A percentile compares a stretch with the other conserved stretches of the same genome.
phyloP scores from a whole-genome alignment of 1,140 invertebrate species.

The Zaprionus ghesquierei region DNA sequence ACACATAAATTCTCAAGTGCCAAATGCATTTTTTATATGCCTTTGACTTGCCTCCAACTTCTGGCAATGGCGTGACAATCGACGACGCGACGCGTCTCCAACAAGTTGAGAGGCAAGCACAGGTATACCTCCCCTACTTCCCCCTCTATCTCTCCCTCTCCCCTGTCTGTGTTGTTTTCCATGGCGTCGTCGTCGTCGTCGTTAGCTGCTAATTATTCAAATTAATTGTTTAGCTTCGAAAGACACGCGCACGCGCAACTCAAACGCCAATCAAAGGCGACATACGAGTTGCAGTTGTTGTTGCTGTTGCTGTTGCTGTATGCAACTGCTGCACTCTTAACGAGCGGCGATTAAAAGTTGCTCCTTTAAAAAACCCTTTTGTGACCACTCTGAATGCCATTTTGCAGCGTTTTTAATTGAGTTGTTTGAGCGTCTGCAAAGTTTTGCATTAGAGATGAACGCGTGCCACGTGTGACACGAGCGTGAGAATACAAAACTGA shows the following conservation, averaged over 20 bases:
- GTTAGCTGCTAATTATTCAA: slow-evolving; percentile 81
- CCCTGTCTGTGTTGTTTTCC: not conserved
- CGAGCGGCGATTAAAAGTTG: slow-evolving; percentile 41
- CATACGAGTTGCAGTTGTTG: slow-evolving; percentile 12
- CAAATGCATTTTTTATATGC: slow-evolving; percentile 76
- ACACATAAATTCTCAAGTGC: slow-evolving; percentile 73
- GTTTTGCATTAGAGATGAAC: slow-evolving; percentile 13
- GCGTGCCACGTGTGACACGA: not conserved
- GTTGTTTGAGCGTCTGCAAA: slow-evolving; percentile 35
- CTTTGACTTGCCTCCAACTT: slow-evolving; percentile 68
- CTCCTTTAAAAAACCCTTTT: slow-evolving; percentile 27
- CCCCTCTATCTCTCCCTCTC: not conserved
- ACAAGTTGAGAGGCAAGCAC: slow-evolving; percentile 55
- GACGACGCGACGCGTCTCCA: slow-evolving; percentile 36
- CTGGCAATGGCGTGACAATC: slow-evolving; percentile 75
- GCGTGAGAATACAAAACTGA: not conserved
- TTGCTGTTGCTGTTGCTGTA: not conserved
- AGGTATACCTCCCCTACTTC: not conserved
- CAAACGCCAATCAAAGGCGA: slow-evolving; percentile 72
- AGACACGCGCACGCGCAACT: slow-evolving; percentile 75
- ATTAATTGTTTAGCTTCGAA: slow-evolving; percentile 72
- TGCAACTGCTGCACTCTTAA: slow-evolving; percentile 20
- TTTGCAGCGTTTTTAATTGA: slow-evolving; percentile 41
- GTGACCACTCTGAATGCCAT: slow-evolving; percentile 25
- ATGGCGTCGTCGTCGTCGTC: slow-evolving; percentile 56